phyloP scores from a whole-genome alignment of 2,113 vertebrate species.

The Symphodus melops region DNA sequence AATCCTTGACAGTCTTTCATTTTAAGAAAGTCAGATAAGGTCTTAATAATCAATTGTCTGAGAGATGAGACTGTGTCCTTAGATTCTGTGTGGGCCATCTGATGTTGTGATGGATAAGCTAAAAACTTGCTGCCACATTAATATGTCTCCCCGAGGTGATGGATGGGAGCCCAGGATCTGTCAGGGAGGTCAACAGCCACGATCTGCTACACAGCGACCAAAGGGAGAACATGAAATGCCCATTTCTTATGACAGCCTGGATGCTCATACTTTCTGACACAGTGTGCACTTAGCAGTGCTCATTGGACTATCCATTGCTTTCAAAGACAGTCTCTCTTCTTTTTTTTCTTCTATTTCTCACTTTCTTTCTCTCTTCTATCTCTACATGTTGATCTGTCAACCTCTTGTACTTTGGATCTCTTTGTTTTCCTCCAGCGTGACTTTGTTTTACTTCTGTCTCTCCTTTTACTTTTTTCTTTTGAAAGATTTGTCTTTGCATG shows the following conservation, averaged over 20 bases:
- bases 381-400: constrained; percentile 28
- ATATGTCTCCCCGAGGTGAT: constrained; percentile 52
- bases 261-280: constrained; percentile 71
- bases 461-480: constrained; percentile 22
- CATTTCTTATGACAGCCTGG: constrained; percentile 70
- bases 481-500: constrained; percentile 8
- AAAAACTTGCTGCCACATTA: constrained; percentile 63
- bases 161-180: constrained; percentile 57
- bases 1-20: not conserved
- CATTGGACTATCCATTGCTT: constrained; percentile 17
- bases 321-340: constrained; percentile 12
- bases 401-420: constrained; percentile 12
- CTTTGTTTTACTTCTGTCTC: constrained; percentile 10
- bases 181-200: constrained; percentile 58
- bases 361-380: constrained; percentile 23
- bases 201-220: constrained; percentile 43
- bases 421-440: constrained; percentile 34
- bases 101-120: constrained; percentile 65
- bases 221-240: constrained; percentile 68
- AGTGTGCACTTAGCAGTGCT: constrained; percentile 57
- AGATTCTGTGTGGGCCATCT: constrained; percentile 34
- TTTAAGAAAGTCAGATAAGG: not conserved
- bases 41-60: constrained; percentile 38
- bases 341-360: constrained; percentile 19
- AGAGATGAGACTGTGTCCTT: constrained; percentile 29